These are phyloP conservation scores for Zaprionus ghesquierei DNA, from an alignment of 1,140 invertebrate species.

Conservation along the genomic window DNA sequence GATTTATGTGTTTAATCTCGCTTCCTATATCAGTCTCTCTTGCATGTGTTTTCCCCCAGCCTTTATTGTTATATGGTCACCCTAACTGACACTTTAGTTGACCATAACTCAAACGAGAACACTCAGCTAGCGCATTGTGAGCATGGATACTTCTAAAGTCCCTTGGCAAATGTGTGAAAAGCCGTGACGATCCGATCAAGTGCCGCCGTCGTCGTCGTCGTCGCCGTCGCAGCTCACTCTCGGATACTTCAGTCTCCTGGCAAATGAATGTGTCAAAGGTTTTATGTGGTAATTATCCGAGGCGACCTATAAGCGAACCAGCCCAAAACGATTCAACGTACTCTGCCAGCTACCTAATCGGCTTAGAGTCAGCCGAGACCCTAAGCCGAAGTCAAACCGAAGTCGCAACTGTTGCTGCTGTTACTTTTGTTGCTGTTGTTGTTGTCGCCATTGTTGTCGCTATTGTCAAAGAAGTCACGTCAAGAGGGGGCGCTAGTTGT, in stretches of 20 bases:
- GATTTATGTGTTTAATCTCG: no score
- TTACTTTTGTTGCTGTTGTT: constrained; percentile 9
- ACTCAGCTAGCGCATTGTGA: no score
- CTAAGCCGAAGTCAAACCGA: constrained; percentile 3
- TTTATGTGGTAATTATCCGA: constrained; percentile 45
- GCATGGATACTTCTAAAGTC: neutral
- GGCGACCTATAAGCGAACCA: neutral
- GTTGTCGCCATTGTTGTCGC: constrained; percentile 13
- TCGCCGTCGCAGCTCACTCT: no score
- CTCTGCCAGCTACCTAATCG: constrained; percentile 6
- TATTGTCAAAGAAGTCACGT: constrained; percentile 16
- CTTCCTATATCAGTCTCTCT: neutral
- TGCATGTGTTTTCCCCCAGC: neutral
- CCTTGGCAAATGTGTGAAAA: constrained; percentile 31
- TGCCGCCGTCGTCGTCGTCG: neutral
- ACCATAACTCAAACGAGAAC: neutral
- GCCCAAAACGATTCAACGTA: neutral
- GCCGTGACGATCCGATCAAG: constrained; percentile 26
- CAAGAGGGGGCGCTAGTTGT: neutral
- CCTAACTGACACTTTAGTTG: neutral
- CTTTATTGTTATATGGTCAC: neutral
- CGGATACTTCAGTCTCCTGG: neutral
- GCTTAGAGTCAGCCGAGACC: constrained; percentile 25
- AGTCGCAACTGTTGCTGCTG: constrained; percentile 14
- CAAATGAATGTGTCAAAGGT: constrained; percentile 40